Base-by-base conservation (phyloP, 2,113 vertebrate genomes). In the Stegastes partitus region DNA sequence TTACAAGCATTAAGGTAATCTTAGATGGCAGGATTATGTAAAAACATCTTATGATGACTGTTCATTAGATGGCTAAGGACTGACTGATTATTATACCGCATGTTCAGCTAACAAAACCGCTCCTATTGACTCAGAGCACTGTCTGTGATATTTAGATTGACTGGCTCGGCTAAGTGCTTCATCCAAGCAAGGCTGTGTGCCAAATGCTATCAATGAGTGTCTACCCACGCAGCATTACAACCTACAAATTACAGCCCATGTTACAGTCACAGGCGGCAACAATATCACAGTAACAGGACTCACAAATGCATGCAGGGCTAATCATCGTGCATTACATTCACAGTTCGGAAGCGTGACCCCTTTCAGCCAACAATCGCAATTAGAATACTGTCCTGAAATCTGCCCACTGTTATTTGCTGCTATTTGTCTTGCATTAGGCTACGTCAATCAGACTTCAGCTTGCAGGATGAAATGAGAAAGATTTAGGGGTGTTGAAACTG, bases 1-100 rank as follows among this genome's bases (percentile, higher is more conserved):
- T 87, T 88, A 93, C 91, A 89, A 73, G 92, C 93, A 91, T 86
- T 84, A 90, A 84, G 87, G 91, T 92, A 82, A 89, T 91, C 83
- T 92, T 66, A 81, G 84, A 89, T 89, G 88, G 85, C 92, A 87
- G 87, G 86, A 91, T 92, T 91, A 92, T 89, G 89, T 87, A 91
- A 91, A 91, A 90, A 88, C 87, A 81, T 89, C 77, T 84, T 82
- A 80, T 90, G 87, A 92, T 90, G 85, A 79, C 73, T 87, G 82
- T 85, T 92, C 90, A 92, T 88, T 80, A 84, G 79, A 80, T 55
- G 42, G 81, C 88, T 88, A 75, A 87, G 82, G 83, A 83, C 72
- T 74, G 77, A 79, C 77, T 87, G 87, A 90, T 87, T 84, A 88
- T 87, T 84, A 70, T 77, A 73, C 59, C 18, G 76, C 68, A 74